Conservation (phyloP, 2,888 invertebrate genomes). For the Diadegma fenestrale region DNA sequence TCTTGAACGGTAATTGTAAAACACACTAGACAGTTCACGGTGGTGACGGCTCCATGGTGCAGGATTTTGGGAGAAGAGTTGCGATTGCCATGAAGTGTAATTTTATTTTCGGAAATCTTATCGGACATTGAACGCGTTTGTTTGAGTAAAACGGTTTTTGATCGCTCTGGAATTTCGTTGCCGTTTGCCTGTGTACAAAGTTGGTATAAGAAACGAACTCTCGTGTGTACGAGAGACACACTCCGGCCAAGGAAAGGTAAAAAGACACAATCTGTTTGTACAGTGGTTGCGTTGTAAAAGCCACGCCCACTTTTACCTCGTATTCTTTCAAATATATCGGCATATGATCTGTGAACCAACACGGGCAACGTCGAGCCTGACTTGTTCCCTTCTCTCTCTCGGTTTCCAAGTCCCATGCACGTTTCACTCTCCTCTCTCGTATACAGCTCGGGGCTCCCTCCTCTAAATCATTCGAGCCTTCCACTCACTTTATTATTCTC, state of each 20-base stretch:
- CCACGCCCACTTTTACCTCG: slow-evolving; percentile 81
- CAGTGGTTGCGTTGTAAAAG: slow-evolving; percentile 67
- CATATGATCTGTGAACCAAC: slow-evolving; percentile 73
- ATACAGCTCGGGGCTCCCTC: slow-evolving; percentile 66
- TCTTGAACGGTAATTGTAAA: no score
- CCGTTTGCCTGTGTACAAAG: slow-evolving; percentile 8
- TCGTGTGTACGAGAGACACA: slow-evolving; percentile 3
- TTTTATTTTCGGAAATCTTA: background rate
- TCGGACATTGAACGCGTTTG: background rate
- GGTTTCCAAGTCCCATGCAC: slow-evolving; percentile 70
- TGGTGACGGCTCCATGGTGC: slow-evolving; percentile 1
- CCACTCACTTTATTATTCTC: slow-evolving; percentile 60
- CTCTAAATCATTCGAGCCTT: slow-evolving; percentile 56
- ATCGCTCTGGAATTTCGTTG: slow-evolving; percentile 37
- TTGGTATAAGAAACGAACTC: slow-evolving; percentile 28
- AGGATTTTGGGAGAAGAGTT: background rate
- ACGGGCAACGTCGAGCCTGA: slow-evolving; percentile 23
- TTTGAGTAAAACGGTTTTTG: background rate
- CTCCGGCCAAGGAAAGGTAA: slow-evolving; percentile 31
- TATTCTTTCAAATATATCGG: slow-evolving; percentile 77
- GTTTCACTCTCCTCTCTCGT: slow-evolving; percentile 75
- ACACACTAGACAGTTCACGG: no score
- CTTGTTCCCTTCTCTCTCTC: slow-evolving; percentile 23
- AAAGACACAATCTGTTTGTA: slow-evolving; percentile 73
- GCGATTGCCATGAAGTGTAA: background rate